Percentiles rank a stretch among this genome's conserved stretches.
These are phyloP conservation scores for Chionomys nivalis DNA, from an alignment of 2,113 vertebrate species.

Conservation along the genomic window DNA sequence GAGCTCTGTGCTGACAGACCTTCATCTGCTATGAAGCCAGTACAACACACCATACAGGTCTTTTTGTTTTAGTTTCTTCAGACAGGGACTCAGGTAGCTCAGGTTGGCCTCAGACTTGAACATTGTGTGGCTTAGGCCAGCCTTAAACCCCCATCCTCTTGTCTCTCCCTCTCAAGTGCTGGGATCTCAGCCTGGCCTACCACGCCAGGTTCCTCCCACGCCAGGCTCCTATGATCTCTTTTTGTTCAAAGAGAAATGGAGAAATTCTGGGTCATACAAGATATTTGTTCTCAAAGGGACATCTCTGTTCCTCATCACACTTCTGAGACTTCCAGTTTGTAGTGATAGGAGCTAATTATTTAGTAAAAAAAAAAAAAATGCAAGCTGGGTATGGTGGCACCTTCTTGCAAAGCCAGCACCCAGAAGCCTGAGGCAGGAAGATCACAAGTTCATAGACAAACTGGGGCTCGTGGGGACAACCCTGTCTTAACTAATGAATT, in stretches of 20 bases:
- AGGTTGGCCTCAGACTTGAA: background rate
- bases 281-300: background rate
- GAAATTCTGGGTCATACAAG: fast-evolving
- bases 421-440: background rate
- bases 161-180: background rate
- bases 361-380: background rate
- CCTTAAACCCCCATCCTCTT: background rate
- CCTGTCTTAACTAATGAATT: background rate
- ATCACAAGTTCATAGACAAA: background rate
- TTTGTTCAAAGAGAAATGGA: background rate
- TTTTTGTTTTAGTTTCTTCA: background rate
- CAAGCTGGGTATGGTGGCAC: background rate
- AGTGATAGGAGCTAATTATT: fast-evolving
- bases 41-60: background rate
- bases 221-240: no score
- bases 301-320: background rate
- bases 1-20: fast-evolving
- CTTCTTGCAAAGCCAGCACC: background rate
- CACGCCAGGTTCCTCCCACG: fast-evolving
- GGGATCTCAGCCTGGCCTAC: background rate
- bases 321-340: background rate
- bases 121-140: no score
- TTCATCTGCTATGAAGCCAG: background rate
- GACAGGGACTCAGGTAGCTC: background rate
- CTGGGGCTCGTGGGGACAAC: background rate